Evolutionary conservation across 2,113 vertebrate species (phyloP).

Genomic region (Sylvilagus bachmani): DNA sequence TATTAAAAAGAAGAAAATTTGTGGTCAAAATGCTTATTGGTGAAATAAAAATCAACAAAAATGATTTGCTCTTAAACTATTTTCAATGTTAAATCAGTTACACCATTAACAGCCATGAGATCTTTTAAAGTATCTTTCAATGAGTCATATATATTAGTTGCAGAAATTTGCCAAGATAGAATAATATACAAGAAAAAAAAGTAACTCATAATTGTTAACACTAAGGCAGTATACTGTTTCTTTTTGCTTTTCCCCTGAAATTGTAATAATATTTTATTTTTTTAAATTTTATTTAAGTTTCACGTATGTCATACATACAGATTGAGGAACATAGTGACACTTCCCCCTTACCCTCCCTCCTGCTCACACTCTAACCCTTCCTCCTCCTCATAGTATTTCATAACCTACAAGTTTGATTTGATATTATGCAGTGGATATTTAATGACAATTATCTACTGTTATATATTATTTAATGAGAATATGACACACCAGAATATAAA

Average conservation of each 20-base stretch:
- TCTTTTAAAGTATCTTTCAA: neutral
- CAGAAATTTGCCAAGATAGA: neutral
- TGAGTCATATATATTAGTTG: neutral
- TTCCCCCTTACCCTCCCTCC: too few species aligned
- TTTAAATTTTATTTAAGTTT: too few species aligned
- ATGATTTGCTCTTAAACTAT: neutral
- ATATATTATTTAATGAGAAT: neutral
- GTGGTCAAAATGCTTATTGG: neutral
- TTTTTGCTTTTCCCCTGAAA: neutral
- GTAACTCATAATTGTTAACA: neutral
- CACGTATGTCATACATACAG: too few species aligned
- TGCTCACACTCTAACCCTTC: too few species aligned
- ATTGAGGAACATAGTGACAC: too few species aligned
- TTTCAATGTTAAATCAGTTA: slow-evolving; percentile 47
- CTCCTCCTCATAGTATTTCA: neutral
- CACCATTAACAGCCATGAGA: neutral
- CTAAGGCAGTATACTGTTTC: neutral
- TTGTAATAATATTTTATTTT: neutral
- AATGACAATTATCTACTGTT: neutral
- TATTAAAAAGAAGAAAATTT: slow-evolving; percentile 66
- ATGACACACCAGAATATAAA: neutral
- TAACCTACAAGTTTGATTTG: neutral
- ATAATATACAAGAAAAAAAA: slow-evolving; percentile 16
- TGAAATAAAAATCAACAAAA: slow-evolving; percentile 27
- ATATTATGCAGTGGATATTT: neutral